phyloP scores from a whole-genome alignment of 2,113 vertebrate species.

The Eulacestoma nigropectus region DNA sequence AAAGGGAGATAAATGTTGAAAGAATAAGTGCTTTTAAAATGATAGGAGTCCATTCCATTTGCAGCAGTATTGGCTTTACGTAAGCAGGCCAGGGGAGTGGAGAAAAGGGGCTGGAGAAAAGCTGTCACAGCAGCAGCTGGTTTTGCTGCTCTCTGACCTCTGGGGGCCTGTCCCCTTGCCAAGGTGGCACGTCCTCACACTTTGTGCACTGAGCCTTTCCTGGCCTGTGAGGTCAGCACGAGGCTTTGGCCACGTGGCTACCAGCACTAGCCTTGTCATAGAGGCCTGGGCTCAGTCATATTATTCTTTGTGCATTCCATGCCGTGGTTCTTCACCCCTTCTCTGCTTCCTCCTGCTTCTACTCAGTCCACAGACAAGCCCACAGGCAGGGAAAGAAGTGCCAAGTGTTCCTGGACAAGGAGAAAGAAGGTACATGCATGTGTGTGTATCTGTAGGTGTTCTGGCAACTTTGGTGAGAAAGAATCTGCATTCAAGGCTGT shows the following conservation, averaged over 20 bases:
- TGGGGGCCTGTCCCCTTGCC: not conserved
- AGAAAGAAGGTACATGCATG: accelerated
- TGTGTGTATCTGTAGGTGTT: accelerated
- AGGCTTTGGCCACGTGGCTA: not conserved
- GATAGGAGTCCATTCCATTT: accelerated
- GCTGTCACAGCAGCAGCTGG: not conserved
- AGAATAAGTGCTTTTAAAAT: not conserved
- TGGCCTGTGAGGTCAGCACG: accelerated
- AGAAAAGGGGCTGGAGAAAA: not conserved
- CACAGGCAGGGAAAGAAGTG: not conserved
- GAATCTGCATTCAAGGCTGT: not conserved
- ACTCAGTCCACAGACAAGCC: not conserved
- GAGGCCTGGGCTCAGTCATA: not conserved
- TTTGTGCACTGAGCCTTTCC: not conserved
- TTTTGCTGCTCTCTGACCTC: not conserved
- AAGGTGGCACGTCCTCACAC: accelerated
- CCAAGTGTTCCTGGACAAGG: not conserved
- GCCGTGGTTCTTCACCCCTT: not conserved
- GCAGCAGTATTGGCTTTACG: not conserved
- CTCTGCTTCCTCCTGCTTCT: not conserved
- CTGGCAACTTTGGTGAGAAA: not conserved
- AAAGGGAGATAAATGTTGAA: not conserved
- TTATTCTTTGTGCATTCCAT: not conserved
- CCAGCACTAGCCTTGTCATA: not conserved
- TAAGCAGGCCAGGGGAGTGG: not conserved